phyloP scores from a whole-genome alignment of 1,140 invertebrate species.

The Drosophila lini region DNA sequence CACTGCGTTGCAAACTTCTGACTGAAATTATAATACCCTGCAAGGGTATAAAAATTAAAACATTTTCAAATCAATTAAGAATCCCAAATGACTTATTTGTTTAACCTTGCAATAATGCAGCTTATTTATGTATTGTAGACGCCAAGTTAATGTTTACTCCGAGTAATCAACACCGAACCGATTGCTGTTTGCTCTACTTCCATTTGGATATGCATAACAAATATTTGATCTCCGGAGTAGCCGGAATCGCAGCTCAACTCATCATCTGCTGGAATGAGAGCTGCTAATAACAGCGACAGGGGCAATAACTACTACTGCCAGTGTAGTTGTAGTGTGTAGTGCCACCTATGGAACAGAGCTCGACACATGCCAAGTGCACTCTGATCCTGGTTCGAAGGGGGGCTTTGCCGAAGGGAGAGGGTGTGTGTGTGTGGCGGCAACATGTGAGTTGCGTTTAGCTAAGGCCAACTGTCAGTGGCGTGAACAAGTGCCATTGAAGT shows the following conservation, averaged over 20 bases:
- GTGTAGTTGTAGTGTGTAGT: neutral
- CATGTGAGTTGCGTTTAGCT: constrained; percentile 51
- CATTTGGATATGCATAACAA: constrained; percentile 7
- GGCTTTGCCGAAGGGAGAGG: neutral
- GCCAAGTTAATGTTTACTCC: neutral
- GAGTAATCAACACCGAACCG: constrained; percentile 1
- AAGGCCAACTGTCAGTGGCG: constrained; percentile 60
- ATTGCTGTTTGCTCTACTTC: constrained; percentile 3
- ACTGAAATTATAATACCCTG: too few relatives aligned
- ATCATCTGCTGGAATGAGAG: constrained; percentile 47
- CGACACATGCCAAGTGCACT: constrained; percentile 70
- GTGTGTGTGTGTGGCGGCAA: constrained; percentile 26
- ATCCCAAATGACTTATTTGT: neutral
- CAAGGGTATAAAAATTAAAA: too few relatives aligned
- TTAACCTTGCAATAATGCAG: neutral
- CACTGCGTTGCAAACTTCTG: too few relatives aligned
- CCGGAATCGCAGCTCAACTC: constrained; percentile 36
- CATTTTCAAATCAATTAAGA: too few relatives aligned
- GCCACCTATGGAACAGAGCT: constrained; percentile 25
- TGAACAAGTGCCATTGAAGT: constrained; percentile 63
- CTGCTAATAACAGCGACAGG: constrained; percentile 47
- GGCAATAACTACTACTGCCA: constrained; percentile 17
- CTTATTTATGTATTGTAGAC: too few relatives aligned
- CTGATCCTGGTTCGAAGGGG: constrained; percentile 6
- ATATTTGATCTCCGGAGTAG: constrained; percentile 4